Base-by-base conservation (phyloP, 2,797 vertebrate genomes). In the Sebastes oblongus region DNA sequence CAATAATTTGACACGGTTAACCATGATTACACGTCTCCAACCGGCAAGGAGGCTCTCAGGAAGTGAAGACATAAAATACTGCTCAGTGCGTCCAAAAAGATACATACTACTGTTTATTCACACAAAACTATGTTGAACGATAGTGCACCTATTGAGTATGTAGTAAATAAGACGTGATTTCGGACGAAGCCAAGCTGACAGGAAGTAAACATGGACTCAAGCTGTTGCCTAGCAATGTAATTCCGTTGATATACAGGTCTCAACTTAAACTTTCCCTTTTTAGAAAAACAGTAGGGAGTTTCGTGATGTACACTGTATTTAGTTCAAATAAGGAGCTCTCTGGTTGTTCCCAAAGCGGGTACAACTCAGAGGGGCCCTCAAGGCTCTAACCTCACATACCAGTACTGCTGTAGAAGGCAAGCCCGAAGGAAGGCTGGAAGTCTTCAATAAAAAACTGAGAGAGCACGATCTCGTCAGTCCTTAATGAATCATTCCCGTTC, bases 381-480 rank as follows among this genome's bases (percentile, higher is more conserved):
- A 3, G 14, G 12, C 61, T 78, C 65, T 50, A 42, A 62, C 62
- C 66, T 80, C 76, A 95, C 95, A 82, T 96, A 98, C 97, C 97
- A 83, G 97, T 98, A 83, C 97, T 98, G 96, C 97, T 98, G 91
- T 98, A 98, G 94, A 98, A 98, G 88, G 97, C 96, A 36, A 98
- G 94, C 87, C 97, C 97, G 88, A 95, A 98, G 88, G 97, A 98
- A 92, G 97, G 96, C 91, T 97, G 97, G 94, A 99, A 98, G 87
- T 98, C 96, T 95, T 98, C 97, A 12, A 98, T 88, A 93, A 98
- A 98, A 95, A 98, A 98, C 94, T 98, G 97, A 69, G 97, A 98
- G 87, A 99, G 97, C 78, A 97, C 95, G 78, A 99, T 98, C 88
- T 97, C 96, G 18, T 98, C 97, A 80, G 96, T 98, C 93, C 95